Evolutionary conservation across 2,888 invertebrate species (phyloP), one percentile per base, ranked within the genome.

Genomic region (Morpho deidamia): DNA sequence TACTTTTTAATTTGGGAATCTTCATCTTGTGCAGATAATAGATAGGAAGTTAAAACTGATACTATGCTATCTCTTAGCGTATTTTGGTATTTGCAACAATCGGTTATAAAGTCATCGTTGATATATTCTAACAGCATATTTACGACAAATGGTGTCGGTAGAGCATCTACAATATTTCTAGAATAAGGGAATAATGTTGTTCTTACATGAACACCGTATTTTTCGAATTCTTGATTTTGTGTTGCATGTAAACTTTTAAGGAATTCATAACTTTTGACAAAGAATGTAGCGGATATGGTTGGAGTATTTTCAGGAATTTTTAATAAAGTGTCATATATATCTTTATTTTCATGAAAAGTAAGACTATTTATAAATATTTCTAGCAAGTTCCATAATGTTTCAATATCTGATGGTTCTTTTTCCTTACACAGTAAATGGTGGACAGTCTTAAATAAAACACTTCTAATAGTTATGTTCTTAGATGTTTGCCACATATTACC

Each of bases 401-500:
- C 49, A 7, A 69, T 63, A 51, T 67, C 75, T 8, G 23, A 47
- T 3, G 66, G 55, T 51, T 76, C 64, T 46, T 72, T 76, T 64
- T 79, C 75, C 49, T 71, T 71, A 46, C 73, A 70, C 33, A 83
- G 59, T 7, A 79, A 59, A 37, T 74, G 65, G 55, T 67, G 74
- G 8, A 77, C 72, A 45, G 71, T 70, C 58, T 71, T 71, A 58
- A 82, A 83, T 51, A 81, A 69, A 44, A 80, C 74, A n/a, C 69
- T 64, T 50, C 82, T 66, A 12, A 84, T 81, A 40, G 74, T 75
- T n/a, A 68, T 60, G 59, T 83, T 82, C 66, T 80, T 78, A 11
- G 74, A 69, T 4, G 64, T 58, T 45, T 72, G 70, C 81, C 83
- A 83, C 37, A 74, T 63, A 51, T 71, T 62, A 7, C 64, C 61